Evolutionary conservation across 2,113 vertebrate genomes (phyloP), one percentile per base, ranked within the genome.

Genomic region (Riparia riparia): DNA sequence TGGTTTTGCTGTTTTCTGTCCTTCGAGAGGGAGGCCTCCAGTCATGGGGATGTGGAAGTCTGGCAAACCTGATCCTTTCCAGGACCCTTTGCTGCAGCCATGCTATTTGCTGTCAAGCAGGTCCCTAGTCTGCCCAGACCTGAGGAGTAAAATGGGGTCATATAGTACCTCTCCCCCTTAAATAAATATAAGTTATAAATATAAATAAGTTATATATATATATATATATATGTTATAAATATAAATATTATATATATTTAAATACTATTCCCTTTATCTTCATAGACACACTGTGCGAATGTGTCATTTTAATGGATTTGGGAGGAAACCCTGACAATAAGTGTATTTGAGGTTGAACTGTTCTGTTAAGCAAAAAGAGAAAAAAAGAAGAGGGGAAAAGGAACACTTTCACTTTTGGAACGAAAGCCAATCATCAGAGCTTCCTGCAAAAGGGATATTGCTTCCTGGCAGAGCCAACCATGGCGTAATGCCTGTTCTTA

Each of bases 391-490:
- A 87, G 29, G n/a, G 53, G 45, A 57, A 80, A 91, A 88, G 29
- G 45, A 72, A 66, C 39, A n/a, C 21, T 90, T 70, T n/a, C 53
- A 76, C 37, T 92, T 89, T 57, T 24, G 47, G 71, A 83, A 65
- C 0, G 9, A 77, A 93, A 94, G 56, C 21, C 4, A 77, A 79
- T 21, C 63, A 90, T 29, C 68, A 76, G 66, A 57, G 47, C 42
- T 77, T 88, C 94, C 74, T 69, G 71, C 70, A 82, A 90, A 88
- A 88, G 45, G 51, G 50, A 58, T 69, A 70, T 54, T 77, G 50
- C 74, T 86, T 96, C 86, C 88, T 88, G 71, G 63, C 76, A 92
- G 66, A 61, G 58, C 61, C 72, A 61, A 65, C 58, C 25, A 4
- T 88, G 76, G 71, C 0, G 1, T 82, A 57, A 85, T 57, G 50